Conservation (phyloP, 1,140 invertebrate species). For the Drepana arcuata region DNA sequence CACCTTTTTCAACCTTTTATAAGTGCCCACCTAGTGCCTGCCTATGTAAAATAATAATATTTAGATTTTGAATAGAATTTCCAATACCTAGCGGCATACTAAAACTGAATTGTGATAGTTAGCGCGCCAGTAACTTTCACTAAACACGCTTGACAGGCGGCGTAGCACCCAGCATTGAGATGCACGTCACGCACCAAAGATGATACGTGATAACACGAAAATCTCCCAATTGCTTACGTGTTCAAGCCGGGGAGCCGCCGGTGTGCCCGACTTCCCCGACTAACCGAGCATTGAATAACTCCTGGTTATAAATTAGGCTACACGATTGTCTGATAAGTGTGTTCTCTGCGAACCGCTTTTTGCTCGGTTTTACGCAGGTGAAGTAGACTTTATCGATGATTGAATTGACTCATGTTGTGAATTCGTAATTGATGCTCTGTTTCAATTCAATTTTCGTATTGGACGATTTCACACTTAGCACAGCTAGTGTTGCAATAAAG, state of each 20-base stretch:
- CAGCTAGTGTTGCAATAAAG: too few relatives aligned
- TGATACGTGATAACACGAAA: constrained; percentile 69
- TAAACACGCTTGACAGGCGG: constrained; percentile 12
- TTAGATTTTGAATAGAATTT: too few relatives aligned
- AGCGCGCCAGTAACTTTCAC: constrained; percentile 11
- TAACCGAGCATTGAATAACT: constrained; percentile 58
- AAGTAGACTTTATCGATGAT: constrained; percentile 53
- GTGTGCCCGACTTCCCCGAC: constrained; percentile 16
- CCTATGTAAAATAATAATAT: too few relatives aligned
- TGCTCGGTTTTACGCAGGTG: constrained; percentile 42
- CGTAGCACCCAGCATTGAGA: constrained; percentile 18
- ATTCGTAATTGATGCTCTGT: constrained; percentile 28
- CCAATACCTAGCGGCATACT: too few relatives aligned
- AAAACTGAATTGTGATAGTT: too few relatives aligned
- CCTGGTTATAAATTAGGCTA: constrained; percentile 58
- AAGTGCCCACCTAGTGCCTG: too few relatives aligned
- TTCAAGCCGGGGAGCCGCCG: constrained; percentile 30
- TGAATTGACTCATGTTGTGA: constrained; percentile 53
- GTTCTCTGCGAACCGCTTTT: constrained; percentile 31
- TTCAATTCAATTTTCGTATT: constrained; percentile 3
- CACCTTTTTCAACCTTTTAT: too few relatives aligned
- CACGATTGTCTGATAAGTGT: constrained; percentile 52
- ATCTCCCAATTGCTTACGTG: constrained; percentile 68
- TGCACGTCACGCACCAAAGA: constrained; percentile 53
- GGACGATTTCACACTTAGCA: too few relatives aligned